Base-by-base conservation (phyloP, 2,797 vertebrate species). In the Catharus ustulatus region DNA sequence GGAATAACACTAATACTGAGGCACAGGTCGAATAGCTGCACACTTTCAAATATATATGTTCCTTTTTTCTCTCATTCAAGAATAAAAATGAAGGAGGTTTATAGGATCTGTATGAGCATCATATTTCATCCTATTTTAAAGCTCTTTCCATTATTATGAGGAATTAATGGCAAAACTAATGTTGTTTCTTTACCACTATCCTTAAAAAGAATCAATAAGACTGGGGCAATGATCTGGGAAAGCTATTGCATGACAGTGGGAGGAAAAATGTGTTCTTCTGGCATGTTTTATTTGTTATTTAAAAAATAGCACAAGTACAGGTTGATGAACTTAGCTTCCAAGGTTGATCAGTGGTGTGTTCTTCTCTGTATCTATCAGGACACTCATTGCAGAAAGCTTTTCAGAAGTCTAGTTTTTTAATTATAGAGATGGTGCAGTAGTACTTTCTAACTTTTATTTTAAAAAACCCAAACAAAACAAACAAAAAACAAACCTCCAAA, bases 161-260 rank as follows among this genome's bases (percentile, higher is more conserved):
- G 34, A 59, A 59, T 11, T 75, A 45, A 42, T 23, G 34, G 40
- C 4, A 49, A 57, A 84, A 48, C 2, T 17, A 20, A 6, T 66
- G 11, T 29, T 40, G 9, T 73, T 62, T 84, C 30, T 32, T 74
- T 80, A 49, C 4, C 0, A 1, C 32, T 36, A 48, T 73, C 14
- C 4, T 51, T 24, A 45, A 21, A 62, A 52, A 24, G 9, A 46
- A 49, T 51, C 19, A 40, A 5, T 18, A 23, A 30, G 21, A 26
- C 4, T 49, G 36, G 38, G 5, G 26, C 16, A 43, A 18, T 45
- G 32, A 26, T 42, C 23, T 90, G 57, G 29, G 32, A 67, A 74
- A 66, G n/a, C 4, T 27, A 9, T 19, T 40, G 2, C 8, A 3
- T 49, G 38, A 15, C 1, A 15, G 7, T 4, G 18, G 10, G 7